phyloP scores from a whole-genome alignment of 2,113 vertebrate species.

The Sphaerodactylus townsendi region DNA sequence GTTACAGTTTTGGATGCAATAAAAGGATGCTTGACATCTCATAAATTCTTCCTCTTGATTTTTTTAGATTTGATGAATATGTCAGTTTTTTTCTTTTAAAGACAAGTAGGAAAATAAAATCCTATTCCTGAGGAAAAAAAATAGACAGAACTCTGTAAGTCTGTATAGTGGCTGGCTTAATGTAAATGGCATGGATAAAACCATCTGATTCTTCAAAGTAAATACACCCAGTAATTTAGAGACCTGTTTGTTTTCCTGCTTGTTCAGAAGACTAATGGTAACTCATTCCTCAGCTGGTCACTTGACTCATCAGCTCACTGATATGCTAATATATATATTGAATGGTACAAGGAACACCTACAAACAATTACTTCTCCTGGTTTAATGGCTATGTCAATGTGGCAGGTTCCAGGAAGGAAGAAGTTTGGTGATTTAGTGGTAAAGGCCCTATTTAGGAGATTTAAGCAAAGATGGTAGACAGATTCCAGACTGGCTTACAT shows the following conservation, averaged over 20 bases:
- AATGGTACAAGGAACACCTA: background rate
- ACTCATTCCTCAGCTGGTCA: background rate
- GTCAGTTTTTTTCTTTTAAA: background rate
- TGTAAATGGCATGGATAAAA: background rate
- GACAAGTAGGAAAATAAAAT: conserved; percentile 8
- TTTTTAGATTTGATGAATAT: conserved; percentile 30
- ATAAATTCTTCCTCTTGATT: conserved; percentile 52
- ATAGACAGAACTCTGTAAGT: background rate
- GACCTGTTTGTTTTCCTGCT: background rate
- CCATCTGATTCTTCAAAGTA: background rate
- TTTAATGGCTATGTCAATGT: no score
- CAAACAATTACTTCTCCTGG: background rate
- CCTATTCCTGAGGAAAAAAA: background rate
- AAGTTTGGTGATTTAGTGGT: no score
- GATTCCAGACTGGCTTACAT: no score
- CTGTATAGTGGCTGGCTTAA: background rate
- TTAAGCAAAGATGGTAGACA: no score
- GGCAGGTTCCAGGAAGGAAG: no score
- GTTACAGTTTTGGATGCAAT: conserved; percentile 54
- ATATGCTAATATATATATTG: background rate
- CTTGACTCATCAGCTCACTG: background rate
- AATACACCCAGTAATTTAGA: background rate
- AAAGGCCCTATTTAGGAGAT: no score
- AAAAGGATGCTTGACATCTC: conserved; percentile 48
- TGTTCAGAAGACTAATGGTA: background rate